phyloP scores from a whole-genome alignment of 92 coral and sea anemone genomes.

The Epizoanthus fatuus region DNA sequence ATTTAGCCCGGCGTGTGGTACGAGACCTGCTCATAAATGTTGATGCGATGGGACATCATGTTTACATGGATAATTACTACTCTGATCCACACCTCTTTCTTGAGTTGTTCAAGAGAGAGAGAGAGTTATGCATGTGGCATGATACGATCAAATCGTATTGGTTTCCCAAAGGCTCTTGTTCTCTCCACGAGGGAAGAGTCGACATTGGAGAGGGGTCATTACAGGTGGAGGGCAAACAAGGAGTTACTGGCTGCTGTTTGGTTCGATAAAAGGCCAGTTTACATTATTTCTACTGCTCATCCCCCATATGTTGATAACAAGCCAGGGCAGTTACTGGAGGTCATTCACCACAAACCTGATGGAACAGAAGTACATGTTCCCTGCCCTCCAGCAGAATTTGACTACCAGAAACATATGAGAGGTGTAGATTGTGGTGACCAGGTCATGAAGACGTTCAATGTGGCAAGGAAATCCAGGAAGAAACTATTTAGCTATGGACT shows the following conservation, averaged over 20 bases:
- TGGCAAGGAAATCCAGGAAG: constrained; percentile 24
- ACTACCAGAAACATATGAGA: constrained; percentile 42
- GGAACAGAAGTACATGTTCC: constrained; percentile 26
- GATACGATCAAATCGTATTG: constrained; percentile 17
- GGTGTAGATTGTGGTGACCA: constrained; percentile 46
- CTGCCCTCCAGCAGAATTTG: constrained; percentile 56
- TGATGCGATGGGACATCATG: constrained; percentile 37
- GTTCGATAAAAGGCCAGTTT: constrained; percentile 54
- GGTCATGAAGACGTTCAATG: constrained; percentile 29
- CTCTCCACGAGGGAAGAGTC: constrained; percentile 4
- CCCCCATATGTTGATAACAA: constrained; percentile 44
- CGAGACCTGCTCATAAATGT: constrained; percentile 26
- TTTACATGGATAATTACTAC: constrained; percentile 66
- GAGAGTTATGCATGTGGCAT: constrained; percentile 22
- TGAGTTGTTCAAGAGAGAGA: constrained; percentile 42
- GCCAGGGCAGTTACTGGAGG: constrained; percentile 2
- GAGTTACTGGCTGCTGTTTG: constrained; percentile 45
- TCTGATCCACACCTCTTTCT: constrained; percentile 65
- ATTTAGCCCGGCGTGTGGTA: constrained; percentile 62
- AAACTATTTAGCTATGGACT: constrained; percentile 3
- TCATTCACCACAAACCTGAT: neutral
- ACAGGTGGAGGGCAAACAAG: constrained; percentile 5
- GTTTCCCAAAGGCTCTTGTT: constrained; percentile 17
- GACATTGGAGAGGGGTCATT: neutral
- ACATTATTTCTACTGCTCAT: constrained; percentile 56